Evolutionary conservation across 2,888 invertebrate species (phyloP).

Genomic region (Pandemis cinnamomeana): DNA sequence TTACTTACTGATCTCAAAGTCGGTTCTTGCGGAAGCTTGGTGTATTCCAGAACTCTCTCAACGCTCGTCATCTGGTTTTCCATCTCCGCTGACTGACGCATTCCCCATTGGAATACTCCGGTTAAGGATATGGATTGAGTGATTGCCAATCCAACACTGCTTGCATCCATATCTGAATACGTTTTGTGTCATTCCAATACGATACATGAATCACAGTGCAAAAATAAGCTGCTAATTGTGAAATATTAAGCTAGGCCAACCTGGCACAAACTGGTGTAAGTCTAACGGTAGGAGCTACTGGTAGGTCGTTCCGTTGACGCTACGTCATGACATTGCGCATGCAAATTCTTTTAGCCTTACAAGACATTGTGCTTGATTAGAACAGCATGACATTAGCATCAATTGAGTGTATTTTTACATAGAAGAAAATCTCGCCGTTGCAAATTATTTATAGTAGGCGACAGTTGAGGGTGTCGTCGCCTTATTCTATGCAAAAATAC

Average conservation of each 20-base stretch:
- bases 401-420: neutral
- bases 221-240: neutral
- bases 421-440: neutral
- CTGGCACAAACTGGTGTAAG: neutral
- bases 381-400: neutral
- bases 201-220: neutral
- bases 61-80: slow-evolving; percentile 92
- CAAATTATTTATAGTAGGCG: neutral
- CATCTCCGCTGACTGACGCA: slow-evolving; percentile 94
- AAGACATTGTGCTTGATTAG: neutral
- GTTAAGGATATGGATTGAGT: slow-evolving; percentile 87
- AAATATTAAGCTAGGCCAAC: neutral
- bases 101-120: slow-evolving; percentile 90
- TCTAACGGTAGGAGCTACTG: no score
- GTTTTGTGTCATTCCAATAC: neutral
- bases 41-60: slow-evolving; percentile 90
- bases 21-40: slow-evolving; percentile 81
- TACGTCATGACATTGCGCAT: no score
- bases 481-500: no score
- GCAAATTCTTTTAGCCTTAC: no score
- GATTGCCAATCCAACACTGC: slow-evolving; percentile 86
- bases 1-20: slow-evolving; percentile 69
- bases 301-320: no score
- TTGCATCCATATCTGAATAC: slow-evolving; percentile 79
- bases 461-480: neutral